A percentile compares a stretch with the other conserved stretches of the same genome.
Conservation (phyloP, 2,113 vertebrate species). For the Dascyllus trimaculatus region DNA sequence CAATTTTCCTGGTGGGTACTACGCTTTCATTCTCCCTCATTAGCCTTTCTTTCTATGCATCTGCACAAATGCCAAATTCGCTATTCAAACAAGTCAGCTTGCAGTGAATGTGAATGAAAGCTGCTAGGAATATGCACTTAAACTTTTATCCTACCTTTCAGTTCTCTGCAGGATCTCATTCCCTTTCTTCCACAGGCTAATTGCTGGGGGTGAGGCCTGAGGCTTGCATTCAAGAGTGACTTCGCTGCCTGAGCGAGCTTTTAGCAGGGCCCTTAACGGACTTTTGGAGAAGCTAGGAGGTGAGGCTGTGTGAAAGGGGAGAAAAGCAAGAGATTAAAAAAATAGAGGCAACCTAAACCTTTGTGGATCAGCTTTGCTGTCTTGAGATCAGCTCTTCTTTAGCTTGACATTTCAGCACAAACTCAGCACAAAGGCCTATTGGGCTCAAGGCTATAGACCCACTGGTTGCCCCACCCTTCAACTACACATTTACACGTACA, state of each 20-base stretch:
- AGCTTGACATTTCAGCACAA: conserved; percentile 13
- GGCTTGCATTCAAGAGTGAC: conserved; percentile 94
- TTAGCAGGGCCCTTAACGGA: conserved; percentile 89
- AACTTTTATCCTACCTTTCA: conserved; percentile 88
- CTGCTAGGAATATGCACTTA: conserved; percentile 42
- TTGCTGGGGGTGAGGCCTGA: conserved; percentile 91
- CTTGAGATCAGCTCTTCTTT: conserved; percentile 15
- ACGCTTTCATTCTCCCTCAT: conserved; percentile 51
- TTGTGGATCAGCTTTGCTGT: conserved; percentile 39
- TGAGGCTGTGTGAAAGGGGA: conserved; percentile 84
- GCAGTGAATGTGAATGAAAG: conserved; percentile 57
- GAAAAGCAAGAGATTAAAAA: conserved; percentile 44
- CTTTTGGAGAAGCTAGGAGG: conserved; percentile 93
- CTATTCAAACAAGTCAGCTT: conserved; percentile 50
- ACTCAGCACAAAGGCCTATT: not conserved
- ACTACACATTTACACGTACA: not conserved
- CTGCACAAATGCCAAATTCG: conserved; percentile 65
- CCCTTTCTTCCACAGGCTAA: conserved; percentile 92
- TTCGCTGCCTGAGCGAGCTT: conserved; percentile 90
- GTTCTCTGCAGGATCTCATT: conserved; percentile 87
- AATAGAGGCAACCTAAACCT: conserved; percentile 12
- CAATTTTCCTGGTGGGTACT: conserved; percentile 42
- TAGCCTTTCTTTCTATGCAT: conserved; percentile 64
- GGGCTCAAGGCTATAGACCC: conserved; percentile 1
- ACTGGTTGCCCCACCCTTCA: not conserved